Evolutionary conservation across 1,140 invertebrate genomes (phyloP).

Genomic region (Drosophila kikkawai): DNA sequence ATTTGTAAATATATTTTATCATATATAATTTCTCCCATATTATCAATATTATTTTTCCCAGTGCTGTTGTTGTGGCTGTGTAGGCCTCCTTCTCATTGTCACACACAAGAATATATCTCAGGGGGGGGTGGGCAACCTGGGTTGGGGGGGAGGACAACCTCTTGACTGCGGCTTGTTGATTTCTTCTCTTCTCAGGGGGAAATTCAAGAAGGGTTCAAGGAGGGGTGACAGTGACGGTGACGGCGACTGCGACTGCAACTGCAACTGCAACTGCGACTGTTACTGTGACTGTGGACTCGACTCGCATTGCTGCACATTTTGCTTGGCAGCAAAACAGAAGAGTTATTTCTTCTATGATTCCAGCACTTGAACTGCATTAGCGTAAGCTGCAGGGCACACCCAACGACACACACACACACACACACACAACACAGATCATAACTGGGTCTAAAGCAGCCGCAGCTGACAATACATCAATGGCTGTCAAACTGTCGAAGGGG

Average conservation of each 20-base stretch:
- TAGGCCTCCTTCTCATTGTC: conserved; percentile 80
- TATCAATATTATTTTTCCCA: conserved; percentile 8
- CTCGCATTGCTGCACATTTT: conserved; percentile 70
- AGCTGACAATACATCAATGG: conserved; percentile 43
- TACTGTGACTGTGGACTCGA: conserved; percentile 19
- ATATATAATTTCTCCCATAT: conserved; percentile 8
- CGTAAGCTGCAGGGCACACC: conserved; percentile 63
- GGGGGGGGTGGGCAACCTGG: neutral
- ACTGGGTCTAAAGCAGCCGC: conserved; percentile 23
- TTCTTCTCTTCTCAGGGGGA: conserved; percentile 30
- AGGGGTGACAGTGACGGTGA: conserved; percentile 18
- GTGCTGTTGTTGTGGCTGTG: conserved; percentile 41
- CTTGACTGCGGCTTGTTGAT: conserved; percentile 64
- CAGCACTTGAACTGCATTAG: conserved; percentile 81
- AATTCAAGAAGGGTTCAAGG: conserved; percentile 14
- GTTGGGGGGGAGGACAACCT: conserved; percentile 27
- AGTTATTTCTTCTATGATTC: conserved; percentile 78
- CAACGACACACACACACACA: conserved; percentile 11
- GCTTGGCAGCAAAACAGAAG: conserved; percentile 46
- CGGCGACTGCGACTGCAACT: conserved; percentile 7
- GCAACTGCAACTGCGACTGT: conserved; percentile 5
- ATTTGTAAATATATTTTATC: neutral
- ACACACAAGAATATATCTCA: conserved; percentile 48
- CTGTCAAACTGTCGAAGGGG: conserved; percentile 41
- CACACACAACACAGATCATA: conserved; percentile 13